phyloP scores from a whole-genome alignment of 1,140 invertebrate genomes.

The Lutraria rhynchaena region DNA sequence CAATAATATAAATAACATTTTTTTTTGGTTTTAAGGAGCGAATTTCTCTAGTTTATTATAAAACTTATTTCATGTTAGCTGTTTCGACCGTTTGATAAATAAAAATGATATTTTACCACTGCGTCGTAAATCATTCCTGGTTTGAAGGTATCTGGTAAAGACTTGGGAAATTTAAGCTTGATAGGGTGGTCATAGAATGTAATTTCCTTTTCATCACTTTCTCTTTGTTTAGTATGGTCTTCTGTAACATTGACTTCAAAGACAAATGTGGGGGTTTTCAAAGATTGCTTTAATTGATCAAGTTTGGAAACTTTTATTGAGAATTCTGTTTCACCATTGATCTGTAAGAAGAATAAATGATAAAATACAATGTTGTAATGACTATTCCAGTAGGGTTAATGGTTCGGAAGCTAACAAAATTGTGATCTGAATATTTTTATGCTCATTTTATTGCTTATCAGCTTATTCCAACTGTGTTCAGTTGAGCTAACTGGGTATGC shows the following conservation, averaged over 20 bases:
- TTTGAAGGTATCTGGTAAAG: conserved; percentile 61
- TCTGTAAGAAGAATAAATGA: conserved; percentile 50
- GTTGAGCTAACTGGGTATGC: no score
- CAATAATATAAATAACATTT: no score
- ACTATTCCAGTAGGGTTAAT: no score
- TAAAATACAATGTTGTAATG: no score
- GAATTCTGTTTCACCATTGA: conserved; percentile 70
- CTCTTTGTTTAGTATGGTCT: conserved; percentile 64
- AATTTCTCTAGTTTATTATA: no score
- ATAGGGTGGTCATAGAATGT: conserved; percentile 56
- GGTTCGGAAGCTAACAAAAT: no score
- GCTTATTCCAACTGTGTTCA: no score
- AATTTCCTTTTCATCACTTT: conserved; percentile 59
- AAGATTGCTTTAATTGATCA: conserved; percentile 54
- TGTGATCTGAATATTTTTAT: no score
- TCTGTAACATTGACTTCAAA: conserved; percentile 75
- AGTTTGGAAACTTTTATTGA: conserved; percentile 61
- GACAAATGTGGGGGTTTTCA: conserved; percentile 56
- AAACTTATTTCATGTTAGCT: no score
- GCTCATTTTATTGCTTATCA: no score
- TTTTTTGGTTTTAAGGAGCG: no score
- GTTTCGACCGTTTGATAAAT: no score
- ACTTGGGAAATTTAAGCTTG: conserved; percentile 58
- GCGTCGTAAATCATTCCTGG: conserved; percentile 65
- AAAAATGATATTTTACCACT: conserved; percentile 50